phyloP scores from a whole-genome alignment of 2,113 vertebrate species.

The Notarius lentiginosus region DNA sequence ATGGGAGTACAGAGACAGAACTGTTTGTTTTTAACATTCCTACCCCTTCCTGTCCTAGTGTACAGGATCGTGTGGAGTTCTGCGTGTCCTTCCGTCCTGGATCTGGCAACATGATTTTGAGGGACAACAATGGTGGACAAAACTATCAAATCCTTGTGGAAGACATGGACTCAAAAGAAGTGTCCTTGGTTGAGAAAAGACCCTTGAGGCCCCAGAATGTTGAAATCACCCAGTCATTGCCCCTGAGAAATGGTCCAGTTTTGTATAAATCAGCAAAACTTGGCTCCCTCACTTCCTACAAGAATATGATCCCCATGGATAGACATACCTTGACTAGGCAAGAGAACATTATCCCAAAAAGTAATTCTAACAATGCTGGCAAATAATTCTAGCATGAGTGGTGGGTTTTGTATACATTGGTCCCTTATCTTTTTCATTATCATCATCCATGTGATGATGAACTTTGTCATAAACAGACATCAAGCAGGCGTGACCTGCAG shows the following conservation, averaged over 20 bases:
- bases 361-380: neutral
- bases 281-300: neutral
- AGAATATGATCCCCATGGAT: neutral
- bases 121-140: conserved; percentile 44
- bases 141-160: conserved; percentile 38
- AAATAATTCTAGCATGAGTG: neutral
- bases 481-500: neutral
- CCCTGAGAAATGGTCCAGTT: neutral
- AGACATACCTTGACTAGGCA: neutral
- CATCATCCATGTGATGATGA: too few species aligned
- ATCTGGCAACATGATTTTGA: neutral
- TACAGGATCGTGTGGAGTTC: conserved; percentile 60
- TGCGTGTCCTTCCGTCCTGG: conserved; percentile 58
- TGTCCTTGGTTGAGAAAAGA: neutral
- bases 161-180: neutral
- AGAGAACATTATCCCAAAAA: neutral
- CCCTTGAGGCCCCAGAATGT: neutral
- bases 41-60: conserved; percentile 57
- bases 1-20: conserved; percentile 42
- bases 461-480: neutral
- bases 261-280: neutral
- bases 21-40: conserved; percentile 67
- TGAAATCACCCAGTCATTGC: neutral
- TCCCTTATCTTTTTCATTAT: neutral
- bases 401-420: neutral